A percentile compares a stretch with the other conserved stretches of the same genome.
Conservation (phyloP, 2,888 invertebrate species). For the Gandaritis pyraliata region DNA sequence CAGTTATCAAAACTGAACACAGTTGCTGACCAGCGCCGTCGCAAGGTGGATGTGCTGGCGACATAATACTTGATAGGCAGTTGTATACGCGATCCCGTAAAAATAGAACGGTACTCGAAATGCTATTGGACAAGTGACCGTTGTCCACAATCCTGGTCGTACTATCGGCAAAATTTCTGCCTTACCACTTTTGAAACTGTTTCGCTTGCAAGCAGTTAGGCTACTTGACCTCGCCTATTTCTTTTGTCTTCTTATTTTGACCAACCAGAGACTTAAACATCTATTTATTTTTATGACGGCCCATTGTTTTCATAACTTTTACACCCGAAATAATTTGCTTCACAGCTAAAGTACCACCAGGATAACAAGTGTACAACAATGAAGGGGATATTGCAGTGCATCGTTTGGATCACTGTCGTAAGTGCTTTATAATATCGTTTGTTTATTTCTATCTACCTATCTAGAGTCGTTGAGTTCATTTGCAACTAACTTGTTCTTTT, state of each 20-base stretch:
- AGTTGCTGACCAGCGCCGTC: constrained; percentile 55
- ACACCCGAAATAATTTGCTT: no score
- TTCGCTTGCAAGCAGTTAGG: no score
- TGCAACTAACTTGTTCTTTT: neutral
- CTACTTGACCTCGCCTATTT: no score
- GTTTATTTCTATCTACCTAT: neutral
- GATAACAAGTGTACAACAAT: constrained; percentile 51
- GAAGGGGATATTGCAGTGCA: constrained; percentile 60
- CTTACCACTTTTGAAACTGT: no score
- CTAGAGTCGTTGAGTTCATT: constrained; percentile 14
- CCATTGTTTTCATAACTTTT: no score
- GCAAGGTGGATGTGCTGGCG: constrained; percentile 51
- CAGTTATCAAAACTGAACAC: no score
- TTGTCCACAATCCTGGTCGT: constrained; percentile 40
- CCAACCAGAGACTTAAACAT: no score
- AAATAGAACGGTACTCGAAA: constrained; percentile 49
- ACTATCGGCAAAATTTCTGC: no score
- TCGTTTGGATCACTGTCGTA: constrained; percentile 63
- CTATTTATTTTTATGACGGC: no score
- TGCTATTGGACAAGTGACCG: constrained; percentile 55
- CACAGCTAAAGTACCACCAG: constrained; percentile 43
- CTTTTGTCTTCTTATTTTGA: no score
- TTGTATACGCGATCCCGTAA: constrained; percentile 45
- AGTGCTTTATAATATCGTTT: constrained; percentile 43
- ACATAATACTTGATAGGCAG: constrained; percentile 51